These are phyloP conservation scores for Mirza zaza DNA, from an alignment of 2,113 vertebrate genomes.

Conservation along the genomic window DNA sequence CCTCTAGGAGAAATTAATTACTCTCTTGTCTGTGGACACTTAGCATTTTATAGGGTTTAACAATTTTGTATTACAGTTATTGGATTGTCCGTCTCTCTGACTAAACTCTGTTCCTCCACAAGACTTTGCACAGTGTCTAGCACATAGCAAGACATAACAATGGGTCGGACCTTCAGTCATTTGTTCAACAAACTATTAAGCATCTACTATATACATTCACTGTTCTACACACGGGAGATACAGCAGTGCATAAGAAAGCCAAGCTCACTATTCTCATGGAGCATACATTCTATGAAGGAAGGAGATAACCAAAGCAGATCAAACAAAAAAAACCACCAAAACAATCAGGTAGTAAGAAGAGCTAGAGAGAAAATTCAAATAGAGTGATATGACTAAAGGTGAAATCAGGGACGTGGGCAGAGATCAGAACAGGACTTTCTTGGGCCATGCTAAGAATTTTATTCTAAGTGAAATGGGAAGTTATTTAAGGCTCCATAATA, in stretches of 20 bases:
- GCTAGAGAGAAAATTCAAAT: slow-evolving; percentile 18
- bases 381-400: not conserved
- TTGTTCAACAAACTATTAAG: not conserved
- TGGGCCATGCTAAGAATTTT: not conserved
- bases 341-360: not conserved
- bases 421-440: not conserved
- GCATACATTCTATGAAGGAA: not conserved
- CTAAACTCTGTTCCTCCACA: not conserved
- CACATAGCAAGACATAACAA: not conserved
- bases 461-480: slow-evolving; percentile 1
- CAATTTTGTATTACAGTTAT: not conserved
- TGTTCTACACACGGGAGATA: not conserved
- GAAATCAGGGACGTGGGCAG: slow-evolving; percentile 2
- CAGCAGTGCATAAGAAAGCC: not conserved
- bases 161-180: not conserved
- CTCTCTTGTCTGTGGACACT: not conserved
- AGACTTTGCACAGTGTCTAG: not conserved
- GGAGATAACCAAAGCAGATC: not conserved
- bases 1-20: slow-evolving; percentile 45
- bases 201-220: not conserved
- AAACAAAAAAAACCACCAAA: not conserved
- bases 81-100: not conserved
- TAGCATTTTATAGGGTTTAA: slow-evolving; percentile 9
- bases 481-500: slow-evolving; percentile 20
- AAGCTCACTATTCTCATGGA: not conserved